Conservation (phyloP, 2,888 invertebrate species). For the Melinaea menophilus region DNA sequence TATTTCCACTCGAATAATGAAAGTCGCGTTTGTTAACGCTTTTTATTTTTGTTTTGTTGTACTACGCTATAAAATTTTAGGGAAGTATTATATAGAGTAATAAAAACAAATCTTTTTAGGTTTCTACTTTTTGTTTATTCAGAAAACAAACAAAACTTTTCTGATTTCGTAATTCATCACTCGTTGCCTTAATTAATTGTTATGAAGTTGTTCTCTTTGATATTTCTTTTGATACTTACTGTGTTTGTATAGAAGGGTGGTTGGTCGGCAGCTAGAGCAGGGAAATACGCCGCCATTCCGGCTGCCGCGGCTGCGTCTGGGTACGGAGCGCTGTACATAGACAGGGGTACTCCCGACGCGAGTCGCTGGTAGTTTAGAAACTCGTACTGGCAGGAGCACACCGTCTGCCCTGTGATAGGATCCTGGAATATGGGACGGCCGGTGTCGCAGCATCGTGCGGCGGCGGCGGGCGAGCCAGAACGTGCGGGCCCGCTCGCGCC, state of each 20-base stretch:
- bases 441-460: constrained; percentile 91
- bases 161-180: background rate
- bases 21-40: constrained; percentile 8
- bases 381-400: constrained; percentile 95
- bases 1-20: constrained; percentile 16
- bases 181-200: background rate
- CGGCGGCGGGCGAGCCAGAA: constrained; percentile 73
- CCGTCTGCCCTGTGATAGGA: constrained; percentile 91
- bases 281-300: constrained; percentile 92
- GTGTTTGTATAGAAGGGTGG: constrained; percentile 90
- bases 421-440: constrained; percentile 94
- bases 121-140: background rate
- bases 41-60: constrained; percentile 11
- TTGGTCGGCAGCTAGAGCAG: constrained; percentile 90
- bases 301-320: constrained; percentile 83
- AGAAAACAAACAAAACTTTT: background rate
- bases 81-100: background rate
- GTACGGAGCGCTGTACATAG: constrained; percentile 89
- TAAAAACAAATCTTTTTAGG: background rate
- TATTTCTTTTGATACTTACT: constrained; percentile 77
- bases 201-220: background rate
- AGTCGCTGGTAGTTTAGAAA: constrained; percentile 90
- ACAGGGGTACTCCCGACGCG: constrained; percentile 84
- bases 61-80: background rate
- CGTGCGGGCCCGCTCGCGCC: constrained; percentile 73